phyloP scores from a whole-genome alignment of 1,140 invertebrate genomes.

The Wiebesia pumilae region DNA sequence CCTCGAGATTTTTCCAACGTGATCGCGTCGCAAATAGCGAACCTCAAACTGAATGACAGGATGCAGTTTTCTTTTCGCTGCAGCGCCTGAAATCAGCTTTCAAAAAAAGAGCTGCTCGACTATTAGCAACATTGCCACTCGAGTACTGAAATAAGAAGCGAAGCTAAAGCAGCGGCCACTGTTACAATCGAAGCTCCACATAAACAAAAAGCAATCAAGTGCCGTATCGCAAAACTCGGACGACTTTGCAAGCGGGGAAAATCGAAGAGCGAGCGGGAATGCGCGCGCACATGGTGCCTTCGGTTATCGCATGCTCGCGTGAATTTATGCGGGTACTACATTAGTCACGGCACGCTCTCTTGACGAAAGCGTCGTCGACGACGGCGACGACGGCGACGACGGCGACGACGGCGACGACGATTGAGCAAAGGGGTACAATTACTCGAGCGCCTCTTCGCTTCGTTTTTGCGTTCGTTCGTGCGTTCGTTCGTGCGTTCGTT shows the following conservation, averaged over 20 bases:
- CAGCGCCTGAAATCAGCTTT: neutral
- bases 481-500: too few species aligned
- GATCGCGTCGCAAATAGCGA: too few species aligned
- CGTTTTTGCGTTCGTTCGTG: too few species aligned
- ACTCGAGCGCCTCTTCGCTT: constrained; percentile 9
- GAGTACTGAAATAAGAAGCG: neutral
- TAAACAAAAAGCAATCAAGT: constrained; percentile 29
- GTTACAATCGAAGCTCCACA: neutral
- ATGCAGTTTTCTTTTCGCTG: neutral
- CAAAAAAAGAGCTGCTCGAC: neutral
- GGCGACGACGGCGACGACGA: neutral
- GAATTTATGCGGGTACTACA: constrained; percentile 44
- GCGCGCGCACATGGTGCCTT: neutral
- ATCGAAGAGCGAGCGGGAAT: constrained; percentile 6
- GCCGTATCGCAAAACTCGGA: constrained; percentile 7
- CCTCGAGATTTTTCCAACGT: too few species aligned
- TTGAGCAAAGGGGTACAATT: constrained; percentile 23
- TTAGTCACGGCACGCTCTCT: constrained; percentile 30
- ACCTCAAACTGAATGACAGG: neutral
- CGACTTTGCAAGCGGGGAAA: constrained; percentile 2
- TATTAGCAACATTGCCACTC: neutral
- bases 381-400: neutral
- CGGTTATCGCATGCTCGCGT: constrained; percentile 8
- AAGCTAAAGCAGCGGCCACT: neutral
- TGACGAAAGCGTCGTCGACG: constrained; percentile 7